Evolutionary conservation across 2,113 vertebrate species (phyloP).

Genomic region (Sardina pilchardus): DNA sequence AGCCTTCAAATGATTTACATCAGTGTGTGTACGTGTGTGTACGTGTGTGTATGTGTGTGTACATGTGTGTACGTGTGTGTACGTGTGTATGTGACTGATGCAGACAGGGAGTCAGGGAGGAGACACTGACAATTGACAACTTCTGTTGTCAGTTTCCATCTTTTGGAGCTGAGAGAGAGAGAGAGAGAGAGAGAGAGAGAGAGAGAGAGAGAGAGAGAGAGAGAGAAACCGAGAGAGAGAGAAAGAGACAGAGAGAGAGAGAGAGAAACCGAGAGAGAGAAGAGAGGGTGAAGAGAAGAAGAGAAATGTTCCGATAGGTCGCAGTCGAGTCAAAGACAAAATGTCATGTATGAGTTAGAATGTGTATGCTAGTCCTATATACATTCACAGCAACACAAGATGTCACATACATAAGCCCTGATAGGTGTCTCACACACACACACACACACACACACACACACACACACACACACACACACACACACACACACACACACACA

Average conservation of each 20-base stretch:
- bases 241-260: neutral
- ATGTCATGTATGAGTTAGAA: neutral
- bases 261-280: too few species aligned
- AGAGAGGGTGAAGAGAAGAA: neutral
- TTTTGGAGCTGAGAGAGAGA: neutral
- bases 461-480: neutral
- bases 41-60: neutral
- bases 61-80: neutral
- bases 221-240: neutral
- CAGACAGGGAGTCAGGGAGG: neutral
- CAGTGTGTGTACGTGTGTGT: neutral
- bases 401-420: too few species aligned
- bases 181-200: neutral
- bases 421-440: neutral
- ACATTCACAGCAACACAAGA: neutral
- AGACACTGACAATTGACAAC: slow-evolving; percentile 10
- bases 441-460: neutral
- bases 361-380: neutral
- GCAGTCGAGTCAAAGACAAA: neutral
- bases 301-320: neutral
- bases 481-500: neutral
- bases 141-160: neutral
- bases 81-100: neutral
- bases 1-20: neutral
- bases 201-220: too few species aligned